phyloP scores from a whole-genome alignment of 2,888 invertebrate genomes.

The Phalangium opilio region DNA sequence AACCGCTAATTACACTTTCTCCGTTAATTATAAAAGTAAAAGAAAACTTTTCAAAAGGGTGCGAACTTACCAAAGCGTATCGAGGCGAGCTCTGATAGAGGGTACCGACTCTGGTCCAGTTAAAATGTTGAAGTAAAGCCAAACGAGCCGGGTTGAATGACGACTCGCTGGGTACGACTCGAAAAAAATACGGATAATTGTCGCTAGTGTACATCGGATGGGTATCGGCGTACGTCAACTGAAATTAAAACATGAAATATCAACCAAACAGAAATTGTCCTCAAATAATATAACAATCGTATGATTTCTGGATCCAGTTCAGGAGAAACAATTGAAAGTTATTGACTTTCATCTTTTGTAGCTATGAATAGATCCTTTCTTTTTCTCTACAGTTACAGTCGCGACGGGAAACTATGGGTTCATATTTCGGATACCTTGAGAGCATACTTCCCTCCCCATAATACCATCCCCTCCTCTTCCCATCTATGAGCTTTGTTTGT shows the following conservation, averaged over 20 bases:
- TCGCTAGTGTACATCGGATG: slow-evolving; percentile 91
- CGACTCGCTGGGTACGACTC: slow-evolving; percentile 90
- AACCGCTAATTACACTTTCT: too few relatives aligned
- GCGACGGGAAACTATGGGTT: neutral
- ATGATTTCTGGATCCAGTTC: too few relatives aligned
- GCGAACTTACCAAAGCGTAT: slow-evolving; percentile 71
- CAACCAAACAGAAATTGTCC: too few relatives aligned
- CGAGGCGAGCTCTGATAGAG: slow-evolving; percentile 91
- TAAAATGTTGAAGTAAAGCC: slow-evolving; percentile 71
- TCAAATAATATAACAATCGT: too few relatives aligned
- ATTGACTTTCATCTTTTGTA: too few relatives aligned
- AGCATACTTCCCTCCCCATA: neutral
- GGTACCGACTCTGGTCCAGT: slow-evolving; percentile 95
- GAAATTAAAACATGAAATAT: slow-evolving; percentile 30
- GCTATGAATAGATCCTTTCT: too few relatives aligned
- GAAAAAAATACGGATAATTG: slow-evolving; percentile 89
- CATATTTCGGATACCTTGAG: neutral
- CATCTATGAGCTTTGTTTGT: neutral
- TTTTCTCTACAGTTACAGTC: too few relatives aligned
- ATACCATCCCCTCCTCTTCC: too few relatives aligned
- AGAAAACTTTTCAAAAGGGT: too few relatives aligned
- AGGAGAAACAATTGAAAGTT: too few relatives aligned
- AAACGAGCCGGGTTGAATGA: slow-evolving; percentile 87
- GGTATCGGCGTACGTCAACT: slow-evolving; percentile 92
- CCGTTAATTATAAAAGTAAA: too few relatives aligned